These are phyloP conservation scores for Manduca sexta DNA, from an alignment of 1,140 invertebrate genomes.

Conservation along the genomic window DNA sequence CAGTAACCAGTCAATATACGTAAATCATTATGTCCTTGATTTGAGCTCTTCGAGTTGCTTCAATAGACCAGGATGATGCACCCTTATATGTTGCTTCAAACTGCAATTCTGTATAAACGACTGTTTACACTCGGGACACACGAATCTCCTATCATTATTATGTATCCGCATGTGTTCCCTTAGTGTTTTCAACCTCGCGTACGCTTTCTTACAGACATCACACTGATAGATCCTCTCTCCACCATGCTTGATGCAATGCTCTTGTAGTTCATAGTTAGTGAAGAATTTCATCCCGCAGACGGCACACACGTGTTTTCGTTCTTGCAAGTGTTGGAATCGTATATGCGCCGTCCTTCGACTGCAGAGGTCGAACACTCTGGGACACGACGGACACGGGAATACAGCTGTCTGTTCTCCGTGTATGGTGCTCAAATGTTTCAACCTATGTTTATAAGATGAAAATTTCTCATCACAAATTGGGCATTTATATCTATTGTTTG, in stretches of 20 bases:
- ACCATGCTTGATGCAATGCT: conserved; percentile 57
- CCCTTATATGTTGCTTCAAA: conserved; percentile 50
- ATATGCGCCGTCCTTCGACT: conserved; percentile 53
- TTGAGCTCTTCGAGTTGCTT: too few species aligned
- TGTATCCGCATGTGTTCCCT: conserved; percentile 72
- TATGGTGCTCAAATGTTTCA: conserved; percentile 51
- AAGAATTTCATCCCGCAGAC: conserved; percentile 63
- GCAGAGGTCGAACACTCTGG: conserved; percentile 57
- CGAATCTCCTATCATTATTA: conserved; percentile 56
- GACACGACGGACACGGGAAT: conserved; percentile 53
- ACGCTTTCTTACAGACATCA: conserved; percentile 71
- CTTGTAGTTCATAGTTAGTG: conserved; percentile 53
- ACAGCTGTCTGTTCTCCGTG: conserved; percentile 51
- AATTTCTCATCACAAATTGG: conserved; percentile 63
- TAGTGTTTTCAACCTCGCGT: conserved; percentile 70
- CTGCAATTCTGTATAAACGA: conserved; percentile 63
- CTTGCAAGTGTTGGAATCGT: conserved; percentile 50
- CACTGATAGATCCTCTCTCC: conserved; percentile 62
- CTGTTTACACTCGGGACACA: conserved; percentile 65
- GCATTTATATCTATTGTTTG: conserved; percentile 60
- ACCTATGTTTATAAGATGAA: conserved; percentile 47
- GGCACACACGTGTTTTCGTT: conserved; percentile 55
- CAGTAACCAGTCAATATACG: too few species aligned
- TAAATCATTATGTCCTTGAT: too few species aligned
- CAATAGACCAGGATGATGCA: conserved; percentile 59